A percentile compares a stretch with the other conserved stretches of the same genome.
These are phyloP conservation scores for Norana najaformis DNA, from an alignment of 2,888 invertebrate genomes.

Conservation along the genomic window DNA sequence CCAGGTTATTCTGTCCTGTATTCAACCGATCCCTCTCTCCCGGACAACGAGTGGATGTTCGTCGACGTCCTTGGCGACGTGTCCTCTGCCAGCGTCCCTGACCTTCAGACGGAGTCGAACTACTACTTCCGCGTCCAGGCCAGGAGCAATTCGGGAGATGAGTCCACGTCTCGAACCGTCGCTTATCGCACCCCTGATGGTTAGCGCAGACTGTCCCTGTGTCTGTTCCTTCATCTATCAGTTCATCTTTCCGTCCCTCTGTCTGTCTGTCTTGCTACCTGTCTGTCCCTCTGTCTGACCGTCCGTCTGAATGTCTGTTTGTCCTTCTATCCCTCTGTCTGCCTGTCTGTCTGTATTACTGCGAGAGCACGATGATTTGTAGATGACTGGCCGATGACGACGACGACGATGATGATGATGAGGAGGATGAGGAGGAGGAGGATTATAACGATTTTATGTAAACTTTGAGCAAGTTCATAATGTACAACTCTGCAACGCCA, in stretches of 20 bases:
- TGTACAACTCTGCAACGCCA: background rate
- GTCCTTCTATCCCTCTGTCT: too few species aligned
- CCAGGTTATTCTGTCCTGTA: slow-evolving; percentile 81
- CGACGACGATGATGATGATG: too few species aligned
- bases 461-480: background rate
- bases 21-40: slow-evolving; percentile 75
- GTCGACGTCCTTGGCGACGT: slow-evolving; percentile 80
- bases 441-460: background rate
- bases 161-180: background rate
- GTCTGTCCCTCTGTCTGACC: background rate
- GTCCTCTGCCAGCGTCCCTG: slow-evolving; percentile 76
- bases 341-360: too few species aligned
- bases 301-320: background rate
- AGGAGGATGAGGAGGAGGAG: background rate
- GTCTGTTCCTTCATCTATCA: too few species aligned
- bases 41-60: slow-evolving; percentile 84
- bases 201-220: background rate
- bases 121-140: slow-evolving; percentile 83
- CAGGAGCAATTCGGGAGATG: background rate
- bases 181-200: background rate
- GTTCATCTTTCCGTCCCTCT: too few species aligned
- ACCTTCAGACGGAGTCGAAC: slow-evolving; percentile 79
- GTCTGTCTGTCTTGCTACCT: background rate
- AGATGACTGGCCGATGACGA: too few species aligned
- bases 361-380: too few species aligned